Conservation (phyloP, 2,888 invertebrate genomes). For the Andrena bucephala region DNA sequence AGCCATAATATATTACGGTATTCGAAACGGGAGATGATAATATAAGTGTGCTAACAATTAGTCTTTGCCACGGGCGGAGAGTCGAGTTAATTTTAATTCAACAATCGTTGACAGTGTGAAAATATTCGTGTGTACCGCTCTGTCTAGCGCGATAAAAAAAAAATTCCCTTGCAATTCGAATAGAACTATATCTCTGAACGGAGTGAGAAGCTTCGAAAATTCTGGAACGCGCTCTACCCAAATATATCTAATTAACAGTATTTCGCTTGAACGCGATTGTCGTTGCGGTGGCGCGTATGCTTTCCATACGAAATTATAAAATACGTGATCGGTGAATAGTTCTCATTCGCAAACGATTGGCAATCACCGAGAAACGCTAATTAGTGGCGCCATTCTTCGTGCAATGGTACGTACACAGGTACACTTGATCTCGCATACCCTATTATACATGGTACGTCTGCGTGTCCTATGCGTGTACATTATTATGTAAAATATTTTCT, state of each 20-base stretch:
- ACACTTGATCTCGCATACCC: constrained; percentile 32
- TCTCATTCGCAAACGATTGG: constrained; percentile 15
- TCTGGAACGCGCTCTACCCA: neutral
- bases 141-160: no score
- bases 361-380: constrained; percentile 39
- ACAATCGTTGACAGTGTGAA: no score
- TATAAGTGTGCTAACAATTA: neutral
- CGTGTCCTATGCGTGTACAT: constrained; percentile 49
- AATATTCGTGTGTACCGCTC: no score
- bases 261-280: neutral
- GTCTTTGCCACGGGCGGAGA: neutral
- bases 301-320: neutral
- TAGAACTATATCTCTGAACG: neutral
- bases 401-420: constrained; percentile 17
- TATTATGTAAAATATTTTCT: constrained; percentile 74
- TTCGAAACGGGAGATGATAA: neutral
- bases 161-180: neutral
- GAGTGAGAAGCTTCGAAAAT: neutral
- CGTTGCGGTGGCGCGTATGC: neutral
- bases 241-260: neutral
- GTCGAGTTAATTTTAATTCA: neutral
- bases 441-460: constrained; percentile 24
- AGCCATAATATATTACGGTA: neutral
- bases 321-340: neutral
- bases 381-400: constrained; percentile 9